A percentile compares a stretch with the other conserved stretches of the same genome.
These are phyloP conservation scores for Zoanthus gigantus DNA, from an alignment of 92 coral and sea anemone species.

Conservation along the genomic window DNA sequence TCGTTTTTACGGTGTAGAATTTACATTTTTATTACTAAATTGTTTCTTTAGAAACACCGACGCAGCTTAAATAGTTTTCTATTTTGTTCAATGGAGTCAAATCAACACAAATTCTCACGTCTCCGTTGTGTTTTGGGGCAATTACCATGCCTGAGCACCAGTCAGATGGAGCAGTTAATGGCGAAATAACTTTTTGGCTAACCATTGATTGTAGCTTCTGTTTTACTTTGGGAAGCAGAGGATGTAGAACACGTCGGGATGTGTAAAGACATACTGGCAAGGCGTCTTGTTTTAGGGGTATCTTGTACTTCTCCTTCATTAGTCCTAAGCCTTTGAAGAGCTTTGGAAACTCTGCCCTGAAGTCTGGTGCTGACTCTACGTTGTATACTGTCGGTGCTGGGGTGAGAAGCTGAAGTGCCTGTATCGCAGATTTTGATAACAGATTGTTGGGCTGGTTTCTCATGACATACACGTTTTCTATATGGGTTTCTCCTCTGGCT, in stretches of 20 bases:
- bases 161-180: too few relatives aligned
- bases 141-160: too few relatives aligned
- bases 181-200: too few relatives aligned
- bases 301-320: too few relatives aligned
- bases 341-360: conserved; percentile 29
- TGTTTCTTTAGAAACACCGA: too few relatives aligned
- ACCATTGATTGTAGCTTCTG: conserved; percentile 11
- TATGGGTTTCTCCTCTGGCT: not conserved
- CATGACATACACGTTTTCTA: conserved; percentile 51
- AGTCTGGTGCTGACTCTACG: conserved; percentile 45
- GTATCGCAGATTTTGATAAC: conserved; percentile 46
- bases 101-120: too few relatives aligned
- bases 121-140: too few relatives aligned
- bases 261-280: not conserved
- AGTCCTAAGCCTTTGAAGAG: not conserved
- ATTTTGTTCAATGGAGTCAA: too few relatives aligned
- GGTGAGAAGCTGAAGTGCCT: conserved; percentile 44
- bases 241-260: not conserved
- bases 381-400: conserved; percentile 42
- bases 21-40: too few relatives aligned
- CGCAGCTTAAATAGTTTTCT: too few relatives aligned
- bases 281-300: not conserved
- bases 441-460: conserved; percentile 42
- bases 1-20: too few relatives aligned
- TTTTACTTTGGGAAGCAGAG: not conserved